A percentile compares a stretch with the other conserved stretches of the same genome.
These are phyloP conservation scores for Molothrus aeneus DNA, from an alignment of 2,797 vertebrate species.

Conservation along the genomic window DNA sequence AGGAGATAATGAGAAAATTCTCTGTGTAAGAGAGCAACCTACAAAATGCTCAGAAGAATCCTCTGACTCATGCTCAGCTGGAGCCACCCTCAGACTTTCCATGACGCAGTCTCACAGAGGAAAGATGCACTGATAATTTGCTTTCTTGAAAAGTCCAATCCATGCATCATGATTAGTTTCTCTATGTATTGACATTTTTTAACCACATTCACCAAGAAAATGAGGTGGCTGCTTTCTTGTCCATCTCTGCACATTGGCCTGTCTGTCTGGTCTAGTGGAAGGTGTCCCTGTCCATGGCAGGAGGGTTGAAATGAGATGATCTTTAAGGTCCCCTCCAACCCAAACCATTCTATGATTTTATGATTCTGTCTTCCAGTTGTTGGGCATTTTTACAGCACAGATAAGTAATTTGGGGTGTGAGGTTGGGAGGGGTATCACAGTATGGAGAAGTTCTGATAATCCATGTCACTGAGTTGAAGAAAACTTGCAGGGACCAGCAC, in stretches of 20 bases:
- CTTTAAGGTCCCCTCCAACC: not conserved
- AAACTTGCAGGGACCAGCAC: not conserved
- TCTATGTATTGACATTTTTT: not conserved
- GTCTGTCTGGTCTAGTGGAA: not conserved
- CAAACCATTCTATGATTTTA: not conserved
- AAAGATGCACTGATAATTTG: not conserved
- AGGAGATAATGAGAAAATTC: not conserved
- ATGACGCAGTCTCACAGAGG: fast-evolving
- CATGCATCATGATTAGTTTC: not conserved
- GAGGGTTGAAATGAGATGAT: not conserved
- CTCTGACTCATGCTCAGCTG: not conserved
- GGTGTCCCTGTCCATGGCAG: not conserved
- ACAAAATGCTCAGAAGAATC: not conserved
- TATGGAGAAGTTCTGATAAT: not conserved
- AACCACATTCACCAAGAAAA: not conserved
- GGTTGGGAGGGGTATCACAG: not conserved
- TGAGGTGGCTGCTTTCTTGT: not conserved
- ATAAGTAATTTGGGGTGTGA: not conserved
- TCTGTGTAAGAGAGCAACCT: not conserved
- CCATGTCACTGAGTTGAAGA: fast-evolving
- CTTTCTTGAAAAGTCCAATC: not conserved
- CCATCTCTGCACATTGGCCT: not conserved
- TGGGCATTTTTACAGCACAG: not conserved
- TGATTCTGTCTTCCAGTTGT: not conserved
- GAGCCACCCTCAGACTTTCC: not conserved